Evolutionary conservation across 2,113 vertebrate species (phyloP), one percentile per base, ranked within the genome.

Genomic region (Collichthys lucidus): DNA sequence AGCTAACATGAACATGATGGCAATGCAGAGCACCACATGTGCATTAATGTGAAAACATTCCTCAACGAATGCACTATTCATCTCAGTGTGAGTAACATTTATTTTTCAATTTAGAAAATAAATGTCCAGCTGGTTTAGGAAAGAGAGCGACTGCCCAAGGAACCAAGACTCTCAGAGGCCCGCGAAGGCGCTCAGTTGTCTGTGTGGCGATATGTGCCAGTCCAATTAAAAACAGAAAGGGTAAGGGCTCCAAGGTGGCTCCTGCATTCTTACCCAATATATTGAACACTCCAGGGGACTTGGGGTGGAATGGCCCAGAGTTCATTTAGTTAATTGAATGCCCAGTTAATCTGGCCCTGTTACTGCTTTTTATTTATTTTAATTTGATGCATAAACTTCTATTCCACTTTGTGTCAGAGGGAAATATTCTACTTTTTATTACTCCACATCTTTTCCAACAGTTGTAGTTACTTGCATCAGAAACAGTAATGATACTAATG

Each of bases 211-310:
- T 47, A 50, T 16, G 29, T n/a, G 26, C 22, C 56, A 52, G 16
- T 60, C 55, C 16, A 77, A 60, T 52, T 61, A 78, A 60, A 62
- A 77, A 68, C 19, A 50, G 26, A 67, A 77, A 31, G 47, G 14
- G 24, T 66, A 20, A 15, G n/a, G 62, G 49, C 20, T 17, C 11
- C 20, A 8, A 55, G n/a, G 19, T 57, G 17, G 12, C 50, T 57
- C 19, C 12, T 57, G 19, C 5, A 22, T 66, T 63, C 64, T 24
- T 15, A 52, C 26, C 26, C 26, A 50, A 15, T 31, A 31, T n/a
- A 67, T n/a, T 31, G 10, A 6, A 17, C 46, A 66, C 10, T 31
- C 17, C 10, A 4, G 26, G 10, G 24, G 5, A 10, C 8, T 20
- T 24, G 12, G 31, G 10, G 11, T 55, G n/a, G 55, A 11, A 55